Conservation (phyloP, 2,113 vertebrate genomes). For the Antechinus flavipes region DNA sequence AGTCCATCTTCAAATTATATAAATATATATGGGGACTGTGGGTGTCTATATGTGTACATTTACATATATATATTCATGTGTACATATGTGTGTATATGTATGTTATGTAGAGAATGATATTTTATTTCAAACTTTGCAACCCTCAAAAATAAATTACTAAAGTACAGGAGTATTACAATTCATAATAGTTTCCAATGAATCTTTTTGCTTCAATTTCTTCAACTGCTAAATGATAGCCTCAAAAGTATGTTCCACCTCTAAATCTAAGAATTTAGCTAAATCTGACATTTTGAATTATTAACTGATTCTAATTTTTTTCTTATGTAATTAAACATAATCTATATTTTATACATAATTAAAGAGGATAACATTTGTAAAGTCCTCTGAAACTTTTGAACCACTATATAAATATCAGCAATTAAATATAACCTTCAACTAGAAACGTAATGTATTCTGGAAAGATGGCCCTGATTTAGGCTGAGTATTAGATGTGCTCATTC, state of each 20-base stretch:
- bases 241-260: not conserved
- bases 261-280: not conserved
- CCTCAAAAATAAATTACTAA: not conserved
- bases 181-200: not conserved
- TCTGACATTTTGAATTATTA: constrained; percentile 16
- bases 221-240: not conserved
- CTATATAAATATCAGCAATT: not conserved
- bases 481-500: constrained; percentile 46
- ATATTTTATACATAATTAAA: constrained; percentile 13
- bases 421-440: not conserved
- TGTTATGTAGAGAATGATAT: not conserved
- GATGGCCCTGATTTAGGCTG: constrained; percentile 13
- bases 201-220: not conserved
- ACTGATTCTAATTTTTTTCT: constrained; percentile 46
- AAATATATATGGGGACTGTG: not conserved
- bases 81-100: too few relatives aligned
- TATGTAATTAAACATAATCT: constrained; percentile 31
- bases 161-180: not conserved
- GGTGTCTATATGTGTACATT: too few relatives aligned
- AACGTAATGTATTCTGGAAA: constrained; percentile 44
- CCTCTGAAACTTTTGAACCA: not conserved
- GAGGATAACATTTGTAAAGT: constrained; percentile 11
- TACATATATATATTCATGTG: too few relatives aligned
- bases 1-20: not conserved
- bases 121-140: not conserved